Evolutionary conservation across 2,113 vertebrate species (phyloP).

Genomic region (Pyrgilauda ruficollis): DNA sequence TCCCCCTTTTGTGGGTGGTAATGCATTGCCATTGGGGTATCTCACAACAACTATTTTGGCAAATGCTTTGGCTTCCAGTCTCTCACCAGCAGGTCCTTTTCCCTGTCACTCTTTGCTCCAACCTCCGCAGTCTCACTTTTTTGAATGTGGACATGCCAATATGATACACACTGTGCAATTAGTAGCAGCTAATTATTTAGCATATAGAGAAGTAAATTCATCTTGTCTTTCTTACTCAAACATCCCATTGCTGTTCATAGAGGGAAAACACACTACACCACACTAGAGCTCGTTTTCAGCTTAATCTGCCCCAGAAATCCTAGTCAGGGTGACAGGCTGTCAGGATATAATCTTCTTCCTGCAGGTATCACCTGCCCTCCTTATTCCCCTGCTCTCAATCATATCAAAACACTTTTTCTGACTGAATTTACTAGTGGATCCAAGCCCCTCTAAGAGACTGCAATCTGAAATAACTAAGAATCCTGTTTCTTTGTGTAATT

Average conservation of each 20-base stretch:
- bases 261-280: background rate
- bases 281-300: background rate
- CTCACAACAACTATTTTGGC: background rate
- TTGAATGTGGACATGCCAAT: background rate
- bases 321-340: background rate
- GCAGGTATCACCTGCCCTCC: background rate
- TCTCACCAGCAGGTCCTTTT: background rate
- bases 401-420: background rate
- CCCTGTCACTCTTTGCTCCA: background rate
- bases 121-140: background rate
- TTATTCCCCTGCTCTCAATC: background rate
- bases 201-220: background rate
- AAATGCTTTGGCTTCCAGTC: background rate
- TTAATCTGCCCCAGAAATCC: background rate
- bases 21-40: background rate
- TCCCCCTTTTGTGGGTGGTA: rapidly evolving
- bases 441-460: background rate
- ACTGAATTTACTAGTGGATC: background rate
- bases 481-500: background rate
- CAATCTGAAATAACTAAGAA: background rate
- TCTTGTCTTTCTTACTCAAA: background rate
- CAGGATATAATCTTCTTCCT: background rate
- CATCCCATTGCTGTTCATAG: background rate
- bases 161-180: background rate
- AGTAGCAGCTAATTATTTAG: background rate